phyloP scores from a whole-genome alignment of 2,797 vertebrate genomes.

The Chromobotia macracanthus region DNA sequence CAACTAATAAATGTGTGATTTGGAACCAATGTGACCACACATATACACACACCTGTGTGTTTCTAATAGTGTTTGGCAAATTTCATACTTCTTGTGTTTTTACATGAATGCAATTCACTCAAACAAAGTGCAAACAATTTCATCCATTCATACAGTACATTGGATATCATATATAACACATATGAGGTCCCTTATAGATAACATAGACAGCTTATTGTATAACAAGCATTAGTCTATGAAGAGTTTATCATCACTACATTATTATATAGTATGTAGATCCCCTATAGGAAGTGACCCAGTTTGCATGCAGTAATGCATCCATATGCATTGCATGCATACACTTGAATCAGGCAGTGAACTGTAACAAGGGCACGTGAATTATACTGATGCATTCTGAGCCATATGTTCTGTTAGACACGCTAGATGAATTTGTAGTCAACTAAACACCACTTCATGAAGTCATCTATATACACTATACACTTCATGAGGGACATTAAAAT shows the following conservation, averaged over 20 bases:
- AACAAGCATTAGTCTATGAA: too few relatives aligned
- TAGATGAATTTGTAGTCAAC: slow-evolving; percentile 24
- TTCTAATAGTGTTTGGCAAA: too few relatives aligned
- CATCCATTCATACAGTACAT: not conserved
- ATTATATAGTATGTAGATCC: not conserved
- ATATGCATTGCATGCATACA: slow-evolving; percentile 66
- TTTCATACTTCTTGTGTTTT: too few relatives aligned
- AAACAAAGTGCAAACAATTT: too few relatives aligned
- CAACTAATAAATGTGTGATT: too few relatives aligned
- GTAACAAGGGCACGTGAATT: slow-evolving; percentile 70
- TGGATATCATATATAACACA: not conserved
- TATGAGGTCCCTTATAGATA: not conserved
- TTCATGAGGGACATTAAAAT: slow-evolving; percentile 30
- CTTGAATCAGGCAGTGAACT: slow-evolving; percentile 69
- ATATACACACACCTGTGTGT: too few relatives aligned
- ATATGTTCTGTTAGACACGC: slow-evolving; percentile 64
- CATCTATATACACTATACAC: not conserved
- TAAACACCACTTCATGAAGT: slow-evolving; percentile 5
- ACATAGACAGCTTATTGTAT: not conserved
- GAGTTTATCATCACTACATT: not conserved
- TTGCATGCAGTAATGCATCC: slow-evolving; percentile 70
- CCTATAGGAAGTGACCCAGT: slow-evolving; percentile 67
- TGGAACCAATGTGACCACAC: too few relatives aligned
- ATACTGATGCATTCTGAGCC: slow-evolving; percentile 64
- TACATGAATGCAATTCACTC: too few relatives aligned